These are phyloP conservation scores for Euphydryas editha DNA, from an alignment of 2,888 invertebrate genomes.

Conservation along the genomic window DNA sequence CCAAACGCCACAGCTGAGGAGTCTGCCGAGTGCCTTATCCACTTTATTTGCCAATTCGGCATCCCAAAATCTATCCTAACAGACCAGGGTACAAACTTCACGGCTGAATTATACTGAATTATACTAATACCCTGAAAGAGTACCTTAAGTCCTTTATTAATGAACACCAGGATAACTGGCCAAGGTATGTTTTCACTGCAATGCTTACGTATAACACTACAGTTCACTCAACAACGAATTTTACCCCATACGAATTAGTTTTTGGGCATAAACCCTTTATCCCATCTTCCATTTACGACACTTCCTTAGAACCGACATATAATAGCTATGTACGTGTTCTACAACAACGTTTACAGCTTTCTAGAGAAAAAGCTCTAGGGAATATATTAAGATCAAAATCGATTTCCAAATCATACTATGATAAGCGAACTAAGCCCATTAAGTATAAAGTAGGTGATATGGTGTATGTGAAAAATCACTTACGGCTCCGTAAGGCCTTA, in stretches of 20 bases:
- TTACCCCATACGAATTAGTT: background rate
- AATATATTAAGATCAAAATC: background rate
- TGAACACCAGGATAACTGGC: background rate
- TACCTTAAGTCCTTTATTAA: background rate
- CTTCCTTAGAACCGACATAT: background rate
- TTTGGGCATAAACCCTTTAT: background rate
- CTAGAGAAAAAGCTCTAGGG: background rate
- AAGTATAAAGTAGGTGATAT: background rate
- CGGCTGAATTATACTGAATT: background rate
- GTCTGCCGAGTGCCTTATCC: background rate
- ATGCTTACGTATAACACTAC: background rate
- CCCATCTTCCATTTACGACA: background rate
- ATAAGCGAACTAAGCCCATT: background rate
- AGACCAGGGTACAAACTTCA: conserved; percentile 3
- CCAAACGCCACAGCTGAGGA: background rate
- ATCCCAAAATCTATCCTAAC: background rate
- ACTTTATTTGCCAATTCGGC: background rate
- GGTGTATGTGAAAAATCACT: background rate
- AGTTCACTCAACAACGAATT: background rate
- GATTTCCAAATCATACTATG: background rate
- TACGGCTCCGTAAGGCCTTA: background rate
- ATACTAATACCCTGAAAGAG: background rate
- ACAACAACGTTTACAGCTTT: background rate
- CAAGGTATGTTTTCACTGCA: background rate
- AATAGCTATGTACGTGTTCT: background rate